These are phyloP conservation scores for Zaprionus camerounensis DNA, from an alignment of 1,140 invertebrate species.

Conservation along the genomic window DNA sequence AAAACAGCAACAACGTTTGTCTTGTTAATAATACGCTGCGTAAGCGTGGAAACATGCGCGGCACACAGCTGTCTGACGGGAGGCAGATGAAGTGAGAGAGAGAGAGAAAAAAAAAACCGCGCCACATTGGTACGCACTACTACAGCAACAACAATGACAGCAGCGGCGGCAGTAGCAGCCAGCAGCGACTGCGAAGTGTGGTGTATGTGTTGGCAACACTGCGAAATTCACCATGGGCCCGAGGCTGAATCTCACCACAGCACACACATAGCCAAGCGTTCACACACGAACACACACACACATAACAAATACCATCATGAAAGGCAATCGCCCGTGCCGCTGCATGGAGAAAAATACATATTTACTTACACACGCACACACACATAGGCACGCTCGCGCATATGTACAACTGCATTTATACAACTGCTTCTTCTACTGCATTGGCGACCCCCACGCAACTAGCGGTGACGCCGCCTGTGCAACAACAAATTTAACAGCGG, in stretches of 20 bases:
- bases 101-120: slow-evolving; percentile 53
- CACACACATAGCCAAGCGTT: slow-evolving; percentile 18
- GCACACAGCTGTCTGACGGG: slow-evolving; percentile 67
- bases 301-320: slow-evolving; percentile 40
- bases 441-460: slow-evolving; percentile 28
- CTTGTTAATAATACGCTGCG: slow-evolving; percentile 67
- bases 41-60: slow-evolving; percentile 73
- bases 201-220: slow-evolving; percentile 75
- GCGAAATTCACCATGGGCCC: slow-evolving; percentile 56
- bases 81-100: slow-evolving; percentile 12
- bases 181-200: slow-evolving; percentile 48
- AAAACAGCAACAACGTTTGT: slow-evolving; percentile 37
- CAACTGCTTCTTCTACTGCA: slow-evolving; percentile 41
- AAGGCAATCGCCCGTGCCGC: slow-evolving; percentile 56
- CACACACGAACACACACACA: slow-evolving; percentile 15
- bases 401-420: slow-evolving; percentile 9
- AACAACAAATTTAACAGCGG: slow-evolving; percentile 31
- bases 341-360: slow-evolving; percentile 77
- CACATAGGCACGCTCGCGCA: slow-evolving; percentile 4
- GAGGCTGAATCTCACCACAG: slow-evolving; percentile 39
- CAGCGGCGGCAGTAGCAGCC: slow-evolving; percentile 36
- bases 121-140: slow-evolving; percentile 51
- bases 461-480: slow-evolving; percentile 20
- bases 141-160: slow-evolving; percentile 41
- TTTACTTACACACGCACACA: slow-evolving; percentile 21